phyloP scores from a whole-genome alignment of 2,797 vertebrate species.

The Aldrovandia affinis region DNA sequence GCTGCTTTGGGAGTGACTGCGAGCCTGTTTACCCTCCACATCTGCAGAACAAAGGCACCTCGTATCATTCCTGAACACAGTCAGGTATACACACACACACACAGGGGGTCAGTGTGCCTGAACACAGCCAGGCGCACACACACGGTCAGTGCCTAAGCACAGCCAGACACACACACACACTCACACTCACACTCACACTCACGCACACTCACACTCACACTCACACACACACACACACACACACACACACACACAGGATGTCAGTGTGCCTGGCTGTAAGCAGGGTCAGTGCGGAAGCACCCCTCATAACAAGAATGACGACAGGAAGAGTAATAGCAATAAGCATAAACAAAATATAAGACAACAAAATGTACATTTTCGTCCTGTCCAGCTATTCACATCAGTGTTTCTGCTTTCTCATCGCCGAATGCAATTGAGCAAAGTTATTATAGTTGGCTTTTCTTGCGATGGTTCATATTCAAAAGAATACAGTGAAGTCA shows the following conservation, averaged over 20 bases:
- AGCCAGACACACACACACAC: no score
- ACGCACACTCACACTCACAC: no score
- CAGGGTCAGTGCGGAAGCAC: no score
- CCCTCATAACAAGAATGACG: no score
- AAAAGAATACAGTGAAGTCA: background rate
- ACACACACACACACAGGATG: no score
- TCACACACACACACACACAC: no score
- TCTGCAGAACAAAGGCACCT: constrained; percentile 98
- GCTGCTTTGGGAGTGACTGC: constrained; percentile 97
- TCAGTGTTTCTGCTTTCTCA: background rate
- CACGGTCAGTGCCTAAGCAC: constrained; percentile 30
- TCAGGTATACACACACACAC: constrained; percentile 54
- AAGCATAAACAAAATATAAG: no score
- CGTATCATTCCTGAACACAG: constrained; percentile 72
- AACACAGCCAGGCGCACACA: background rate
- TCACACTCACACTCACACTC: no score
- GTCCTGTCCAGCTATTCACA: background rate
- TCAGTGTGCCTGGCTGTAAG: no score
- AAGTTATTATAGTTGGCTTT: background rate
- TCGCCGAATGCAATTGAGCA: background rate
- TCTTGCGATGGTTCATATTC: background rate
- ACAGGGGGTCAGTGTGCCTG: constrained; percentile 13
- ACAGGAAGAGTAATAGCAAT: no score
- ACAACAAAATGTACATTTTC: background rate
- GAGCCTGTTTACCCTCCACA: constrained; percentile 90